Evolutionary conservation across 2,888 invertebrate genomes (phyloP).

Genomic region (Coremacera marginata): DNA sequence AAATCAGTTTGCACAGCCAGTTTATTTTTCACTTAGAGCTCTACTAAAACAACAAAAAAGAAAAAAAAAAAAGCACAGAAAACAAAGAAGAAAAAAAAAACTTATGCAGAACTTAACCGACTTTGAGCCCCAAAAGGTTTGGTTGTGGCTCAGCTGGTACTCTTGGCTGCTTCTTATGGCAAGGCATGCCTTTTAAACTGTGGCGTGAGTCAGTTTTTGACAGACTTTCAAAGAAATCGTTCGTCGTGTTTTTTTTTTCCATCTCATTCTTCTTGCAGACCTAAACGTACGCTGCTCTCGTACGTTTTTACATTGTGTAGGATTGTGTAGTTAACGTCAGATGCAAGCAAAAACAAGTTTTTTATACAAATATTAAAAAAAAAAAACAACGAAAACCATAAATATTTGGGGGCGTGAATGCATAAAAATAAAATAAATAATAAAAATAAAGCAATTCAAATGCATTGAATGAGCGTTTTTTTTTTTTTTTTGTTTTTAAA

Average conservation of each 20-base stretch:
- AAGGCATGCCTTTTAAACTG: not conserved
- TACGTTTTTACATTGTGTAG: not conserved
- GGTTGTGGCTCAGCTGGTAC: not conserved
- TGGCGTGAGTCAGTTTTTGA: slow-evolving; percentile 14
- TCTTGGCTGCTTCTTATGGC: not conserved
- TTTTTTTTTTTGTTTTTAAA: too few species aligned
- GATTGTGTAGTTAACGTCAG: not conserved
- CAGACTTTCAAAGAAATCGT: not conserved
- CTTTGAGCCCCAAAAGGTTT: not conserved
- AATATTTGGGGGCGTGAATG: not conserved
- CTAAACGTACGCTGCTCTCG: not conserved
- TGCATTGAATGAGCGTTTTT: too few species aligned
- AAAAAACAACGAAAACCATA: not conserved
- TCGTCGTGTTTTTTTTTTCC: not conserved
- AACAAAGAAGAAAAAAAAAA: not conserved
- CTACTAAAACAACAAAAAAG: not conserved
- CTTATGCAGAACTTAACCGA: not conserved
- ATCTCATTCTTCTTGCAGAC: not conserved
- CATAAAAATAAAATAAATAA: slow-evolving; percentile 19
- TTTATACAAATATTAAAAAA: not conserved
- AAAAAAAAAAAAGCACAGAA: too few species aligned
- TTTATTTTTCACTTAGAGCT: not conserved
- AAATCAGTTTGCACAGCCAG: not conserved
- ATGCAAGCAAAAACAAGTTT: not conserved
- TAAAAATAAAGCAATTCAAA: not conserved